Base-by-base conservation (phyloP, 2,797 vertebrate species). In the Dendrocincla fuliginosa region DNA sequence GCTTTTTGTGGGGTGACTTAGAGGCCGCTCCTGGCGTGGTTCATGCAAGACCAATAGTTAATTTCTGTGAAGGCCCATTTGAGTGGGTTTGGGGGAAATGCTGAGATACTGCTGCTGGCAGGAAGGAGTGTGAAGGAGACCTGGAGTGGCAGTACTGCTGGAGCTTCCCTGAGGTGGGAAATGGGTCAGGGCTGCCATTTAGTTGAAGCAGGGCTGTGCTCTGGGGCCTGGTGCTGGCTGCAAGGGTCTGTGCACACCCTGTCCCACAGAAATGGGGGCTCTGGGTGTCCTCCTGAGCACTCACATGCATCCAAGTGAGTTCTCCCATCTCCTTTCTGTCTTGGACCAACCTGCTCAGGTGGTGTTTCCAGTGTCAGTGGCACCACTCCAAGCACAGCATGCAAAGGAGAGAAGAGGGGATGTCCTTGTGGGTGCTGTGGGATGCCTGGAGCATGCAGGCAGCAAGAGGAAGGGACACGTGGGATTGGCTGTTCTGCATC, bases 371-470 rank as follows among this genome's bases (percentile, higher is more conserved):
- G 52, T 6, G 2, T 14, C 30, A 3, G 24, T 27, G 30, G 22
- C 32, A 42, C 6, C 1, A 1, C 39, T 78, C 28, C 22, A 50
- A 55, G 65, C 5, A 0, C 44, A 42, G 69, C 57, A 16, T 7
- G 55, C 13, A 2, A 32, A 63, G 52, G 35, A 44, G 61, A 35
- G 35, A 37, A 47, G 24, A 77, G 37, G 13, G 7, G 14, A 16
- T 46, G 30, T 56, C 33, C 57, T 44, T 12, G 22, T 2, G 3
- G 37, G 10, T n/a, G 9, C 59, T 49, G 17, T 24, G 33, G 1
- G 0, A 23, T 47, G 32, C 60, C 37, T 70, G 56, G 44, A 81
- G 41, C 28, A 86, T 0, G 0, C 5, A n/a, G 30, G 33, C 17
- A 32, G 44, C 5, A 19, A 69, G 68, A 56, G 39, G 59, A 53